Conservation (phyloP, 2,113 vertebrate genomes). For the Larimichthys polyactis region DNA sequence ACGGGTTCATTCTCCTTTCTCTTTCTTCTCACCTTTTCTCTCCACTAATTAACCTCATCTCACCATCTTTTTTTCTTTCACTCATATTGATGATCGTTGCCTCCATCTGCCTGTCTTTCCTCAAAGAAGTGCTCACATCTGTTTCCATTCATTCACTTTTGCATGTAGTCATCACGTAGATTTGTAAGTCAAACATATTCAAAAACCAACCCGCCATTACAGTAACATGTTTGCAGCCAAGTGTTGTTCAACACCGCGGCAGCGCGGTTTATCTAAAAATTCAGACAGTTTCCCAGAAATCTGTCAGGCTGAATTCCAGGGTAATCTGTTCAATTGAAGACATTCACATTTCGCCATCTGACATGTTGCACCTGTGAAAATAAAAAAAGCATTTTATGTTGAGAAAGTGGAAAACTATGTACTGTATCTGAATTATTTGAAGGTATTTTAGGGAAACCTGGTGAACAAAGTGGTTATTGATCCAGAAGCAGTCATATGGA, state of each 20-base stretch:
- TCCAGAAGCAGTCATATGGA: neutral
- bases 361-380: neutral
- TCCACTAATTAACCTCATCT: neutral
- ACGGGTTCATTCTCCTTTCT: constrained; percentile 13
- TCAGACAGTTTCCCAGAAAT: constrained; percentile 6
- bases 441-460: neutral
- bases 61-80: neutral
- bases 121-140: neutral
- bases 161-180: neutral
- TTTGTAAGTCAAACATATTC: neutral
- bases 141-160: neutral
- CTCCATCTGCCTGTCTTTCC: no score
- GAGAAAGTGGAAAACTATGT: neutral
- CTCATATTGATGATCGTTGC: neutral
- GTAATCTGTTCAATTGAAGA: neutral
- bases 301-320: neutral
- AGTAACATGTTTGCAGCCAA: neutral
- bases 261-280: neutral
- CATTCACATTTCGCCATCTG: neutral
- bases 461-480: neutral
- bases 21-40: constrained; percentile 7
- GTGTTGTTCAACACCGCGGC: neutral
- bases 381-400: neutral
- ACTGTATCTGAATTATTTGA: neutral
- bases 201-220: neutral